phyloP scores from a whole-genome alignment of 2,888 invertebrate genomes.

The Ecliptopera silaceata region DNA sequence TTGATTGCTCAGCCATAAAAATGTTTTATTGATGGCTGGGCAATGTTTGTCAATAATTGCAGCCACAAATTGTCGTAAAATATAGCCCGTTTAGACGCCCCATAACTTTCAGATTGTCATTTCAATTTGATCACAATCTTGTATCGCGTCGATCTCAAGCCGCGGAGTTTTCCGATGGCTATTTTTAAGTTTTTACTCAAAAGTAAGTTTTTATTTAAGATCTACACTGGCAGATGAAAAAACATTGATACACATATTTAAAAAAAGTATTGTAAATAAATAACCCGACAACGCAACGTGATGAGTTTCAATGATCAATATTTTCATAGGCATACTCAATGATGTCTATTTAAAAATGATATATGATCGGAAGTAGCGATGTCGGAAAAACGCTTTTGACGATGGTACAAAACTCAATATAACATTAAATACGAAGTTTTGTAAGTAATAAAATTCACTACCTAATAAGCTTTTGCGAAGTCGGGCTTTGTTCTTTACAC shows the following conservation, averaged over 20 bases:
- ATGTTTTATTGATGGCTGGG: too few species aligned
- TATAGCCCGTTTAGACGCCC: too few species aligned
- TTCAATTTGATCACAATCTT: conserved; percentile 39
- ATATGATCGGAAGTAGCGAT: too few species aligned
- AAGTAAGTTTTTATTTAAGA: neutral
- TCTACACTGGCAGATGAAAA: neutral
- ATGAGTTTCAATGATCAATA: neutral
- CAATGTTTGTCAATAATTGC: too few species aligned
- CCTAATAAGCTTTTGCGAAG: neutral
- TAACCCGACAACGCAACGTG: neutral
- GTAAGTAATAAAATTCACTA: neutral
- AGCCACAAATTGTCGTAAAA: too few species aligned
- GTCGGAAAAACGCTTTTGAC: too few species aligned
- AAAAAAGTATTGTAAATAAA: neutral
- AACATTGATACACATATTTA: neutral
- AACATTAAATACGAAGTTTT: too few species aligned
- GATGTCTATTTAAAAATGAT: too few species aligned
- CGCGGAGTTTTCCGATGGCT: conserved; percentile 9
- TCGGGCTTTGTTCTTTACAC: neutral
- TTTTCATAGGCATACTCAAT: too few species aligned
- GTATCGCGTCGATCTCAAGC: conserved; percentile 32
- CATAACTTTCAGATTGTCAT: conserved; percentile 30
- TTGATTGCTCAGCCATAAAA: too few species aligned
- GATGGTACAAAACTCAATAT: too few species aligned
- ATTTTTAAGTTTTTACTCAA: neutral